Percentiles rank a stretch among this genome's conserved stretches.
These are phyloP conservation scores for Syrmaticus mikado DNA, from an alignment of 2,113 vertebrate species.

Conservation along the genomic window DNA sequence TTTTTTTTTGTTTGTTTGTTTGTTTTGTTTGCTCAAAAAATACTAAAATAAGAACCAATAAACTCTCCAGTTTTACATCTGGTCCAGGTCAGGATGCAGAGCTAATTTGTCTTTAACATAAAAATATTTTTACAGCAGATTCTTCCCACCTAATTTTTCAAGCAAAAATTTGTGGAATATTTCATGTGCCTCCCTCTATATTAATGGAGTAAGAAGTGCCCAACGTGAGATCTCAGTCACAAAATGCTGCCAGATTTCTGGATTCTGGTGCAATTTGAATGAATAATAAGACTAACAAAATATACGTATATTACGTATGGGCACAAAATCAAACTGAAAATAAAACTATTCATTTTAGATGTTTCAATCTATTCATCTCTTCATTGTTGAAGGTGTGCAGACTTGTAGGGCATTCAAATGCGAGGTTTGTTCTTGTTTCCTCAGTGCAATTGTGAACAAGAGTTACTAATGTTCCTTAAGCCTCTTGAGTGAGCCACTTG, in stretches of 20 bases:
- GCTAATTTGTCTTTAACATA: neutral
- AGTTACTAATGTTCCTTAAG: neutral
- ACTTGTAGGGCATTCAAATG: neutral
- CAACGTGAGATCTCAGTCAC: neutral
- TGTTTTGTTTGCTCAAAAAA: neutral
- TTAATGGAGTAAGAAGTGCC: neutral
- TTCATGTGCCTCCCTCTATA: neutral
- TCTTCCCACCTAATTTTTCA: neutral
- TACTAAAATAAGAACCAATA: accelerated
- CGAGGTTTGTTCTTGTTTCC: neutral
- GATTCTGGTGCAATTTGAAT: neutral
- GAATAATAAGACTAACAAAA: neutral
- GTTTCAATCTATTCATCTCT: neutral
- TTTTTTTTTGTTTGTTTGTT: neutral
- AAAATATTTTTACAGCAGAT: neutral
- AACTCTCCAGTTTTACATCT: neutral
- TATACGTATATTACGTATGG: accelerated
- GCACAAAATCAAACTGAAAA: neutral
- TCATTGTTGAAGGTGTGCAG: neutral
- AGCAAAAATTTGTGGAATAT: neutral
- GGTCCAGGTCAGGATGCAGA: neutral
- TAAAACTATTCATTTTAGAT: neutral
- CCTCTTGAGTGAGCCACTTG: neutral
- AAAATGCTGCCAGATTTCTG: neutral
- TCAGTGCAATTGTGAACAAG: neutral